These are phyloP conservation scores for Alsophila aescularia DNA, from an alignment of 2,888 invertebrate genomes.

Conservation along the genomic window DNA sequence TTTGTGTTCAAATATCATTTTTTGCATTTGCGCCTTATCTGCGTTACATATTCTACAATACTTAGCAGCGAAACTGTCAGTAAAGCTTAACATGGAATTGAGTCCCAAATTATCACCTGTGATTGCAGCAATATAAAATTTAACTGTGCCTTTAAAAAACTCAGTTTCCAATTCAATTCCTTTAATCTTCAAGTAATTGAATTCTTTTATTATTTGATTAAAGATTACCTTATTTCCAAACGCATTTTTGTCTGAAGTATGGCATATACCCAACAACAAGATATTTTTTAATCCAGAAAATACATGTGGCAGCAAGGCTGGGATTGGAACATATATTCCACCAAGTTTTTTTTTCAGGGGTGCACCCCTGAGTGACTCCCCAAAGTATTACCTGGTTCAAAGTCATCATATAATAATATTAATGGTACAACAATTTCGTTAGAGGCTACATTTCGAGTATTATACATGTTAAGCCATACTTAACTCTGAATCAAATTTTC, in stretches of 20 bases:
- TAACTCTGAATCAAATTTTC: slow-evolving; percentile 9
- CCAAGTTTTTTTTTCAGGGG: too few species aligned
- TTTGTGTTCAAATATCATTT: slow-evolving; percentile 13
- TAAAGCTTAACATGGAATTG: slow-evolving; percentile 28
- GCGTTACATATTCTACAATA: slow-evolving; percentile 30
- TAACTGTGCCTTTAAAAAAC: slow-evolving; percentile 12
- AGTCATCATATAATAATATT: slow-evolving; percentile 30
- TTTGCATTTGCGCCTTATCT: slow-evolving; percentile 17
- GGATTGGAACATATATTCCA: slow-evolving; percentile 32
- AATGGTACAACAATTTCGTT: slow-evolving; percentile 25
- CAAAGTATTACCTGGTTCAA: slow-evolving; percentile 27
- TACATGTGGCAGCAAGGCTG: slow-evolving; percentile 23
- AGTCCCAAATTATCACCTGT: slow-evolving; percentile 33
- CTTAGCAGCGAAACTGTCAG: slow-evolving; percentile 34
- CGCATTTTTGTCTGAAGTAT: slow-evolving; percentile 23
- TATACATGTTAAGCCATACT: slow-evolving; percentile 8
- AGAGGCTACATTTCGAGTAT: background rate
- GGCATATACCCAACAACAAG: slow-evolving; percentile 28
- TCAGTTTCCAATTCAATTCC: slow-evolving; percentile 1
- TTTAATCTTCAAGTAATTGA: slow-evolving; percentile 6
- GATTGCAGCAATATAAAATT: slow-evolving; percentile 25
- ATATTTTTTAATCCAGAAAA: slow-evolving; percentile 25
- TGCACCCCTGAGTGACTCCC: slow-evolving; percentile 28
- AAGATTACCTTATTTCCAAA: slow-evolving; percentile 33
- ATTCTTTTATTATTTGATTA: slow-evolving; percentile 23